These are phyloP conservation scores for Aphidius colemani DNA, from an alignment of 2,888 invertebrate species.

Conservation along the genomic window DNA sequence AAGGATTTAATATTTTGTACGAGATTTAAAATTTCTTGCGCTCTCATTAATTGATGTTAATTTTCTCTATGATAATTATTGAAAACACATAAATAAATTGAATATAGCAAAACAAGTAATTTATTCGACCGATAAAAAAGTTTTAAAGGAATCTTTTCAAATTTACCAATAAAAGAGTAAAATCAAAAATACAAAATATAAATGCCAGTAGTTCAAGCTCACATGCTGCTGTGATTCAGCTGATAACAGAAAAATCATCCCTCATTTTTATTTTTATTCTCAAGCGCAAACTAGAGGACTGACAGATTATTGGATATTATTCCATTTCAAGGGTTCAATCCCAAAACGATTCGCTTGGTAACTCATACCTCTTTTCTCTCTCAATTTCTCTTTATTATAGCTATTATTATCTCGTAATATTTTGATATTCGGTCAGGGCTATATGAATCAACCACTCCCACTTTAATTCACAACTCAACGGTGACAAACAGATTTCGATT, in stretches of 20 bases:
- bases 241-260: too few relatives aligned
- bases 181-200: not conserved
- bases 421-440: slow-evolving; percentile 23
- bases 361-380: slow-evolving; percentile 39
- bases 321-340: slow-evolving; percentile 61
- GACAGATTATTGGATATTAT: slow-evolving; percentile 60
- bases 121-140: too few relatives aligned
- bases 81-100: too few relatives aligned
- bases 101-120: too few relatives aligned
- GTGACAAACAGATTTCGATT: slow-evolving; percentile 13
- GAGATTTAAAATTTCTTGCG: too few relatives aligned
- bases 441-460: slow-evolving; percentile 16
- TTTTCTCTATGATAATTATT: too few relatives aligned
- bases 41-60: too few relatives aligned
- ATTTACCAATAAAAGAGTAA: too few relatives aligned
- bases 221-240: too few relatives aligned
- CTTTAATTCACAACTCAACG: not conserved
- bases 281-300: slow-evolving; percentile 25
- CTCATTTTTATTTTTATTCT: slow-evolving; percentile 43
- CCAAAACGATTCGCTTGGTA: slow-evolving; percentile 58
- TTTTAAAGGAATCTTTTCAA: too few relatives aligned
- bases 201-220: too few relatives aligned
- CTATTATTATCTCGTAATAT: slow-evolving; percentile 31
- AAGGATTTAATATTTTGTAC: too few relatives aligned
- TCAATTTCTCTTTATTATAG: slow-evolving; percentile 29